Evolutionary conservation across 2,113 vertebrate species (phyloP).

Genomic region (Panthera leo): DNA sequence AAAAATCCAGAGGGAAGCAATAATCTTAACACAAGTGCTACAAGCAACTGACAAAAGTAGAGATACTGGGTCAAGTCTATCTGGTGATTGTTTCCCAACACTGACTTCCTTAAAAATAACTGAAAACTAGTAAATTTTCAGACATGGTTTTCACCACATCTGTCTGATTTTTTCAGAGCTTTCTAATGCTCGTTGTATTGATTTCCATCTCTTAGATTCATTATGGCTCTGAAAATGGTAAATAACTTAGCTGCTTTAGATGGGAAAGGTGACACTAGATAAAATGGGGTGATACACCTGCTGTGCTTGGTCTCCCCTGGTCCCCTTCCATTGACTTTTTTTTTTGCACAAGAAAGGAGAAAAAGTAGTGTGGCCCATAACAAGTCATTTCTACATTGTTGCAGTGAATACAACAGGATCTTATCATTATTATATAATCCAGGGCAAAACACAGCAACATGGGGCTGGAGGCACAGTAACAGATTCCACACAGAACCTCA

Average conservation of each 20-base stretch:
- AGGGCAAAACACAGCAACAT: not conserved
- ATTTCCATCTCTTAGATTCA: not conserved
- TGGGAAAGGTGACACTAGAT: not conserved
- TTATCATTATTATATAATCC: not conserved
- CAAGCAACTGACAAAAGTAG: not conserved
- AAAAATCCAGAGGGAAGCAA: not conserved
- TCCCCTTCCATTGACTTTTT: accelerated
- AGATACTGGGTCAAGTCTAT: not conserved
- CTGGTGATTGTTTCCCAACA: not conserved
- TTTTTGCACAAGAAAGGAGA: not conserved
- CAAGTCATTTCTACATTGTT: not conserved
- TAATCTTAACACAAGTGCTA: not conserved
- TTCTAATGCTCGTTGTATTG: not conserved
- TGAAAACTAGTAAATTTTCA: conserved; percentile 1
- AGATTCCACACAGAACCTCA: not conserved
- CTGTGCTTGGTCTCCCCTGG: not conserved
- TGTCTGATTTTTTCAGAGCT: not conserved
- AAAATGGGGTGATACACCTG: not conserved
- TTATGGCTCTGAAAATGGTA: not conserved
- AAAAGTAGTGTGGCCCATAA: not conserved
- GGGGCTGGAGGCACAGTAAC: not conserved
- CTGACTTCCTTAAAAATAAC: not conserved
- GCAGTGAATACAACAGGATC: not conserved
- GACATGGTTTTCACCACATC: not conserved
- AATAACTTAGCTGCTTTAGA: not conserved